These are phyloP conservation scores for Tipula lateralis DNA, from an alignment of 2,888 invertebrate species.

Conservation along the genomic window DNA sequence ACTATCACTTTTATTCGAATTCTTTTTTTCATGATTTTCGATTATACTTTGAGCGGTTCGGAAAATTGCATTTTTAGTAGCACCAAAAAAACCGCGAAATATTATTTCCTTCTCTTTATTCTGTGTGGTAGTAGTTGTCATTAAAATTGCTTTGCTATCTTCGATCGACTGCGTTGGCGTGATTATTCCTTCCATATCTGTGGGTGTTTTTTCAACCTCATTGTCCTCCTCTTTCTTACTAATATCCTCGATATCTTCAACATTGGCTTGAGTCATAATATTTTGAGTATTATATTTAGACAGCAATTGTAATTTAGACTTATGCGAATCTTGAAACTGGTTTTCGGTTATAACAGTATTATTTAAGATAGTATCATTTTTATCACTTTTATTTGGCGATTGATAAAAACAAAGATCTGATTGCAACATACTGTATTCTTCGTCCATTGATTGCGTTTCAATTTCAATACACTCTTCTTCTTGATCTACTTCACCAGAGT, in stretches of 20 bases:
- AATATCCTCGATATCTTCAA: slow-evolving; percentile 34
- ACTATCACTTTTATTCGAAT: slow-evolving; percentile 42
- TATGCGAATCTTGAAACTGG: not conserved
- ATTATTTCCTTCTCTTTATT: slow-evolving; percentile 44
- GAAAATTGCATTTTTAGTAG: slow-evolving; percentile 50
- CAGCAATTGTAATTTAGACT: not conserved
- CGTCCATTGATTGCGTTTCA: slow-evolving; percentile 49
- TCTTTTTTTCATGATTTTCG: slow-evolving; percentile 50
- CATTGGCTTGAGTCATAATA: slow-evolving; percentile 35
- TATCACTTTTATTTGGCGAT: slow-evolving; percentile 44
- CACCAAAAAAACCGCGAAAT: slow-evolving; percentile 48
- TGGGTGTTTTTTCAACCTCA: slow-evolving; percentile 32
- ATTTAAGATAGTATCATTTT: slow-evolving; percentile 36
- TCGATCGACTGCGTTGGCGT: not conserved
- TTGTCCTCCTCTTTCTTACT: slow-evolving; percentile 26
- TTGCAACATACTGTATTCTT: slow-evolving; percentile 47
- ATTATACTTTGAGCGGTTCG: slow-evolving; percentile 51
- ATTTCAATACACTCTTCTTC: slow-evolving; percentile 55
- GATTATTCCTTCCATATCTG: not conserved
- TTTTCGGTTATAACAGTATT: slow-evolving; percentile 36
- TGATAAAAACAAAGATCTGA: slow-evolving; percentile 47
- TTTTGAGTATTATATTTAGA: slow-evolving; percentile 34
- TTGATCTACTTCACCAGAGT: slow-evolving; percentile 60
- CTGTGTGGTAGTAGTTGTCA: not conserved
- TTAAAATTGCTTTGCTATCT: not conserved